A percentile compares a stretch with the other conserved stretches of the same genome.
Conservation (phyloP, 2,113 vertebrate genomes). For the Sitta europaea region DNA sequence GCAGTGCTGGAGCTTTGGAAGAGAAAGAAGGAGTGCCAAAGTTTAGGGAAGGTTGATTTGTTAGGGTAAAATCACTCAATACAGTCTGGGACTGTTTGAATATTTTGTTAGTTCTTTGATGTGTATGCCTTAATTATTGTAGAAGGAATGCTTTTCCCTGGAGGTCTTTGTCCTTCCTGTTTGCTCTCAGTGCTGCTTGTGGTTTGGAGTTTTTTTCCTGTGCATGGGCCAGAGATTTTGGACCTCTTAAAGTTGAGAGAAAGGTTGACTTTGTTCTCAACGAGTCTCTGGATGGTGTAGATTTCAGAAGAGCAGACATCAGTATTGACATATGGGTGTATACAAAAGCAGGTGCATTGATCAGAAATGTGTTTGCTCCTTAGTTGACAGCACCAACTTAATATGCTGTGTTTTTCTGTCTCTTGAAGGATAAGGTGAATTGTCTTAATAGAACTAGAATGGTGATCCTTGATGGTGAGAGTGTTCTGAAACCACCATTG, state of each 20-base stretch:
- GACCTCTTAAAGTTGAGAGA: not conserved
- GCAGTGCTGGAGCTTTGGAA: not conserved
- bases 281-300: not conserved
- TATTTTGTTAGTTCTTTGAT: not conserved
- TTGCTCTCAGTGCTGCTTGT: not conserved
- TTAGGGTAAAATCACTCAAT: not conserved
- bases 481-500: not conserved
- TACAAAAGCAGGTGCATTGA: not conserved
- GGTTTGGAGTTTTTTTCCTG: fast-evolving
- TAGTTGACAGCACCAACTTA: not conserved
- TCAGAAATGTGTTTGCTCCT: not conserved
- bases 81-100: not conserved
- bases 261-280: not conserved
- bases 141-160: not conserved
- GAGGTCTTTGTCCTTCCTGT: not conserved
- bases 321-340: not conserved
- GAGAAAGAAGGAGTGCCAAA: not conserved
- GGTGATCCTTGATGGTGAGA: not conserved
- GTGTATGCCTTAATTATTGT: not conserved
- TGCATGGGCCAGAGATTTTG: not conserved
- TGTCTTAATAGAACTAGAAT: not conserved
- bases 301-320: not conserved
- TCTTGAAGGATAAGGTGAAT: not conserved
- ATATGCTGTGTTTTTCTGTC: not conserved
- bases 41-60: not conserved